phyloP scores from a whole-genome alignment of 2,113 vertebrate species.

The Osmerus eperlanus region DNA sequence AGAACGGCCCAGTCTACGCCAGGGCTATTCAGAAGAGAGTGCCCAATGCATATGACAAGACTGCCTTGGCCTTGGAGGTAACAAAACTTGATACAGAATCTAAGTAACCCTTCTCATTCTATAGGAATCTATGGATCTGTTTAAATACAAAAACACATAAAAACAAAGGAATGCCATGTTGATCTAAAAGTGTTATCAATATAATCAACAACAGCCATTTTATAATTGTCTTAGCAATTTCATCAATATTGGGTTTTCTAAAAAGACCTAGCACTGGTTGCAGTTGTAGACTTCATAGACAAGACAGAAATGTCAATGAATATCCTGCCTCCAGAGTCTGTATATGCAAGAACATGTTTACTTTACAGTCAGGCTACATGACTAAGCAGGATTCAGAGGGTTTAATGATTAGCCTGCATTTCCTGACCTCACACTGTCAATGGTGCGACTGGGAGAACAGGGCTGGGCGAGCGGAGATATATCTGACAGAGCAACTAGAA shows the following conservation, averaged over 20 bases:
- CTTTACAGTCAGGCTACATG: slow-evolving; percentile 85
- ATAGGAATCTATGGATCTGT: too few relatives aligned
- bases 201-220: too few relatives aligned
- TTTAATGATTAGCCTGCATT: slow-evolving; percentile 2
- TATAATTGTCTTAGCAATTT: too few relatives aligned
- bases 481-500: neutral
- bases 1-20: slow-evolving; percentile 98
- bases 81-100: slow-evolving; percentile 17
- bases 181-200: too few relatives aligned
- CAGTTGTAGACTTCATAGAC: too few relatives aligned
- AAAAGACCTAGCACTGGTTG: too few relatives aligned
- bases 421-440: slow-evolving; percentile 6
- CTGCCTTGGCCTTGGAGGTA: slow-evolving; percentile 99
- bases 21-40: slow-evolving; percentile 99
- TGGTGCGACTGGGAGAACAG: slow-evolving; percentile 1
- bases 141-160: too few relatives aligned
- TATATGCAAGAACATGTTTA: neutral
- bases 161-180: too few relatives aligned
- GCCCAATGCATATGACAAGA: slow-evolving; percentile 99
- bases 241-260: too few relatives aligned
- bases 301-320: too few relatives aligned
- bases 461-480: neutral
- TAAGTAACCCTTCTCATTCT: too few relatives aligned
- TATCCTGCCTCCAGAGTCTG: too few relatives aligned
- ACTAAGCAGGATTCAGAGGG: slow-evolving; percentile 52